These are phyloP conservation scores for Panorpa germanica DNA, from an alignment of 2,888 invertebrate genomes.

Conservation along the genomic window DNA sequence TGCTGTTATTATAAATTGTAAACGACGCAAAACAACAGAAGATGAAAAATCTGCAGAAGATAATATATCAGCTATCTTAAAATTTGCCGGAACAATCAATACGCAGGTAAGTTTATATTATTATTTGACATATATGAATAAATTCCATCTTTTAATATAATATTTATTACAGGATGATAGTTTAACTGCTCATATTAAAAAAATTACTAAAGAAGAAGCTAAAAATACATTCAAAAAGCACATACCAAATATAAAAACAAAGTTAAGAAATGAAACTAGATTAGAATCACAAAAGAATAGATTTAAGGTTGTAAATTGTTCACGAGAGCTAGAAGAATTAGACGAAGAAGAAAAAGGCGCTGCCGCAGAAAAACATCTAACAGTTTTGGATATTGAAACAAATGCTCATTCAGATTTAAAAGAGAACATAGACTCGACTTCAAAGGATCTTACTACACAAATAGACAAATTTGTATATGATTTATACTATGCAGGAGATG, in stretches of 20 bases:
- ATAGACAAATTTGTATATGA: conserved; percentile 36
- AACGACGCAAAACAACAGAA: conserved; percentile 37
- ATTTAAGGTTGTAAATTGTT: conserved; percentile 37
- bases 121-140: neutral
- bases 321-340: conserved; percentile 24
- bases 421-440: conserved; percentile 13
- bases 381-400: conserved; percentile 37
- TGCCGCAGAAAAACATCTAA: conserved; percentile 20
- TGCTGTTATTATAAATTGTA: conserved; percentile 50
- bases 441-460: conserved; percentile 14
- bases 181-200: conserved; percentile 24
- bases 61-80: conserved; percentile 39
- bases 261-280: conserved; percentile 25
- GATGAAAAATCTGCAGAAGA: conserved; percentile 19
- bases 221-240: conserved; percentile 28
- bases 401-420: conserved; percentile 14
- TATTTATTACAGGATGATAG: conserved; percentile 23
- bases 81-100: conserved; percentile 53
- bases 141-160: neutral
- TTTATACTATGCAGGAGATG: conserved; percentile 35
- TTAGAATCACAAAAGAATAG: conserved; percentile 28
- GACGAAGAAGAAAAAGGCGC: conserved; percentile 14
- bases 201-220: conserved; percentile 26
- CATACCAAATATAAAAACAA: conserved; percentile 24
- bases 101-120: conserved; percentile 30